Percentiles rank a stretch among this genome's conserved stretches.
Conservation (phyloP, 2,888 invertebrate genomes). For the Geophilus truncorum region DNA sequence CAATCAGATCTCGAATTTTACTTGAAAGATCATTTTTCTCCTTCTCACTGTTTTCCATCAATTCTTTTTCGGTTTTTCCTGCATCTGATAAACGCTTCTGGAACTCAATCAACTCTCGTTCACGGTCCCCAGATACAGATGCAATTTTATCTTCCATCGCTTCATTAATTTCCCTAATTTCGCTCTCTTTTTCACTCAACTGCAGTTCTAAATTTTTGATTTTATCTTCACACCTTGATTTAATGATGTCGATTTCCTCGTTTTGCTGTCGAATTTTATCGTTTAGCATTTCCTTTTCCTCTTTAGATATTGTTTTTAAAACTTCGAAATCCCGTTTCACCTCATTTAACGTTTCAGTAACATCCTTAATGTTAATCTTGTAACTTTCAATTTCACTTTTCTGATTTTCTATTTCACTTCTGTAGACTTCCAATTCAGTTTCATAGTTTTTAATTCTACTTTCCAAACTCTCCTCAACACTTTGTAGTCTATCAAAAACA, state of each 20-base stretch:
- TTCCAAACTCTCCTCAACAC: not conserved
- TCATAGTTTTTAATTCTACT: not conserved
- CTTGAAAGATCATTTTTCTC: slow-evolving; percentile 51
- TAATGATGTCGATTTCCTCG: not conserved
- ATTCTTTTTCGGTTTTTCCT: not conserved
- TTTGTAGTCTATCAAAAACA: not conserved
- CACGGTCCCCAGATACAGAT: not conserved
- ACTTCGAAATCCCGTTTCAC: not conserved
- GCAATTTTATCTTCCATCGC: not conserved
- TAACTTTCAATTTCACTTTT: not conserved
- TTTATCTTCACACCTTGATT: not conserved
- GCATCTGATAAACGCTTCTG: not conserved
- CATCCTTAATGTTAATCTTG: not conserved
- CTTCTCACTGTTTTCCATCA: slow-evolving; percentile 55
- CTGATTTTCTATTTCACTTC: not conserved
- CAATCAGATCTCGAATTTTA: slow-evolving; percentile 57
- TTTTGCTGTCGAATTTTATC: not conserved
- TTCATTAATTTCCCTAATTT: not conserved
- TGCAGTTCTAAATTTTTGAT: not conserved
- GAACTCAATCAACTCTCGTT: not conserved
- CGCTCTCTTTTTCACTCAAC: not conserved
- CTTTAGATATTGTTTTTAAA: not conserved
- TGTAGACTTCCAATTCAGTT: not conserved
- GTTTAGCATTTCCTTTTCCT: not conserved
- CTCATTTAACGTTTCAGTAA: not conserved